phyloP scores from a whole-genome alignment of 2,797 vertebrate genomes.

The Neosilurus hyrtlii region DNA sequence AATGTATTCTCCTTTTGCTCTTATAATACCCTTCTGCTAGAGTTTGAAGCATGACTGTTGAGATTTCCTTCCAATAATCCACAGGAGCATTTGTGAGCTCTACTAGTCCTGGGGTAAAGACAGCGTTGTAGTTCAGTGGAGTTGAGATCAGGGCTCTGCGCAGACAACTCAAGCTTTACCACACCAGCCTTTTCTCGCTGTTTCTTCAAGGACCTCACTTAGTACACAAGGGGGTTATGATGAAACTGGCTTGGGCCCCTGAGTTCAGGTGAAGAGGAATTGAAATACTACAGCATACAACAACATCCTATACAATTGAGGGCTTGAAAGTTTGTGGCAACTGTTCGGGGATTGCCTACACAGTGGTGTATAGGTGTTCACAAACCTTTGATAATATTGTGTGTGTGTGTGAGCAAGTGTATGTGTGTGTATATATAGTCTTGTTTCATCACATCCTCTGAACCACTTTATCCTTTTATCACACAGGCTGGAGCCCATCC shows the following conservation, averaged over 20 bases:
- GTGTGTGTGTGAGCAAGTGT: too few relatives aligned
- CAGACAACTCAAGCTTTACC: background rate
- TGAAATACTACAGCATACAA: background rate
- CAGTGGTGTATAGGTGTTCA: background rate
- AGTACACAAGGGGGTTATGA: background rate
- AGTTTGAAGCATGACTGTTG: background rate
- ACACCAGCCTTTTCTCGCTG: background rate
- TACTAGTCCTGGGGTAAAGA: background rate
- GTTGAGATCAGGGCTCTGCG: background rate
- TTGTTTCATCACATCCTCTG: too few relatives aligned
- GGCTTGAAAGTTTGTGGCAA: background rate
- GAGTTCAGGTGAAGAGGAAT: background rate
- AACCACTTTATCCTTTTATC: too few relatives aligned
- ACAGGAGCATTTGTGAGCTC: background rate
- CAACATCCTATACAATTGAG: background rate
- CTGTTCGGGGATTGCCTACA: background rate
- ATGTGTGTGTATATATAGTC: too few relatives aligned
- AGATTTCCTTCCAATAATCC: background rate
- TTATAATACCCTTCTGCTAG: background rate
- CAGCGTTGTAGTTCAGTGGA: background rate
- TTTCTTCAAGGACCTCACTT: background rate
- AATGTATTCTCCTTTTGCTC: too few relatives aligned
- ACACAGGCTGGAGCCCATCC: too few relatives aligned
- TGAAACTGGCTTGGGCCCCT: background rate
- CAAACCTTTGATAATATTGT: background rate